Evolutionary conservation across 2,888 invertebrate species (phyloP).

Genomic region (Yponomeuta cagnagella): DNA sequence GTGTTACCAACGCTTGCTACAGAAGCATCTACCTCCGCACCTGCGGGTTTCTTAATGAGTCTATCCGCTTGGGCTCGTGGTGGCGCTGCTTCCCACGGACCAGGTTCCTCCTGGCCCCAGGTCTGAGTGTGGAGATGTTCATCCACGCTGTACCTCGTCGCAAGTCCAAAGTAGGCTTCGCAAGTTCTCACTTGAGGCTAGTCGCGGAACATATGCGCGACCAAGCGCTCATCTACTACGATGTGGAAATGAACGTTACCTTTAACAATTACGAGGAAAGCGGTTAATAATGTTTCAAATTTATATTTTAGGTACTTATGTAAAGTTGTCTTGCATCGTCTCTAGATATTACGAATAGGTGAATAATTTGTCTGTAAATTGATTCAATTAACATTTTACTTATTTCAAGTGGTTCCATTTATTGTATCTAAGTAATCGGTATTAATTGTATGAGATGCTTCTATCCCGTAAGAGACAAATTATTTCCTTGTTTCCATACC

Average conservation of each 20-base stretch:
- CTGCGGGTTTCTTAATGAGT: conserved; percentile 46
- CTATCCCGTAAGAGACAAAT: too few relatives aligned
- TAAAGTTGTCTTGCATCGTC: too few relatives aligned
- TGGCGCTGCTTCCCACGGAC: conserved; percentile 49
- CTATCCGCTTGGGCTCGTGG: conserved; percentile 41
- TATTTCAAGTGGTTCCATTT: too few relatives aligned
- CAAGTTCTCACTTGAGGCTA: conserved; percentile 39
- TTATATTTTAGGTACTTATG: too few relatives aligned
- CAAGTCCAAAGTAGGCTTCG: conserved; percentile 31
- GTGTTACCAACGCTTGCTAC: conserved; percentile 41
- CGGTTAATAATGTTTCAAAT: background rate
- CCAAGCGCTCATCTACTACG: conserved; percentile 42
- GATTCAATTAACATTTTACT: too few relatives aligned
- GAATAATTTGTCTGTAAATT: too few relatives aligned
- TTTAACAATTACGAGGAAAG: conserved; percentile 37
- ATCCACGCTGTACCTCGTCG: conserved; percentile 40
- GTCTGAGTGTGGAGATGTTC: conserved; percentile 35
- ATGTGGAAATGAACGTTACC: conserved; percentile 41
- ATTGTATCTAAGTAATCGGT: too few relatives aligned
- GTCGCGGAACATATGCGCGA: conserved; percentile 49
- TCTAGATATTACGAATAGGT: too few relatives aligned
- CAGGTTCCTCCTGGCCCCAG: conserved; percentile 41
- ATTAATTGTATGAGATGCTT: too few relatives aligned
- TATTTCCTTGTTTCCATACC: too few relatives aligned
- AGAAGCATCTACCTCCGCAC: conserved; percentile 44